Conservation (phyloP, 2,113 vertebrate genomes). For the Lanius ludovicianus region DNA sequence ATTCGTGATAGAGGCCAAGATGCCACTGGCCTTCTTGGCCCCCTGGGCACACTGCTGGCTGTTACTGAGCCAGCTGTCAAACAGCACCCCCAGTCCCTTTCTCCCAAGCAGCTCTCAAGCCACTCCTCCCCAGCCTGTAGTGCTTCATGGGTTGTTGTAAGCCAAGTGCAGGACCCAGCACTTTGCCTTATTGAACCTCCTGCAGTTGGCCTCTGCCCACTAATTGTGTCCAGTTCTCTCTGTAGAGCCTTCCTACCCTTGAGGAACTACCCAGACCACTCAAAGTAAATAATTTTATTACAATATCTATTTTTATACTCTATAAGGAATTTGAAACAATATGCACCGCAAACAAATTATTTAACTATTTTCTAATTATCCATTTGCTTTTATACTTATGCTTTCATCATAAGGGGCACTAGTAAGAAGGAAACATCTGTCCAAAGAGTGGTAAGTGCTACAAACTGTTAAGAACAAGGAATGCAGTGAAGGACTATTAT, state of each 20-base stretch:
- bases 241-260: not conserved
- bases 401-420: not conserved
- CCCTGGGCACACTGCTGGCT: not conserved
- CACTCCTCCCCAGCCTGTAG: not conserved
- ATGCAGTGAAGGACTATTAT: not conserved
- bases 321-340: not conserved
- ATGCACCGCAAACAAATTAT: not conserved
- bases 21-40: not conserved
- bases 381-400: not conserved
- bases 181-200: not conserved
- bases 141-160: accelerated
- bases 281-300: not conserved
- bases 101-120: not conserved
- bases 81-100: not conserved
- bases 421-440: not conserved
- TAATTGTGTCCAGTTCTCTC: not conserved
- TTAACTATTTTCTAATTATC: not conserved
- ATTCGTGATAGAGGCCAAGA: not conserved
- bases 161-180: not conserved
- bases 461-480: not conserved
- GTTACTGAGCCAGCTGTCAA: not conserved
- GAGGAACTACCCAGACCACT: not conserved
- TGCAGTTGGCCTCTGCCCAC: not conserved
- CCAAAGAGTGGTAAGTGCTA: not conserved
- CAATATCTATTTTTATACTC: not conserved